Conservation (phyloP, 2,113 vertebrate species). For the Epinephelus lanceolatus region DNA sequence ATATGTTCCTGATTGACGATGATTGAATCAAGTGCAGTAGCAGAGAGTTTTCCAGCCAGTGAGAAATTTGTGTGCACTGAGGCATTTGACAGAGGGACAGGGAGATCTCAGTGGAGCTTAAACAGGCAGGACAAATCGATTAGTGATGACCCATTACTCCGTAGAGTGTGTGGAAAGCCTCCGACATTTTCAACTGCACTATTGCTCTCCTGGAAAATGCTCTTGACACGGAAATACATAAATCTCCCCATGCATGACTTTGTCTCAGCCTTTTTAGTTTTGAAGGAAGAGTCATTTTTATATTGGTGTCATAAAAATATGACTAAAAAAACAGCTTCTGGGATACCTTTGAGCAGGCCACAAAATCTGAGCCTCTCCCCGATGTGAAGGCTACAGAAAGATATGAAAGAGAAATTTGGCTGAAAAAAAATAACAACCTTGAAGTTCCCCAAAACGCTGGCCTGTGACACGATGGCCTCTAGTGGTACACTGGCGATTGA, state of each 20-base stretch:
- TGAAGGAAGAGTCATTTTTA: slow-evolving; percentile 51
- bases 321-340: slow-evolving; percentile 40
- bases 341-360: slow-evolving; percentile 30
- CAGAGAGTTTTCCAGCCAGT: slow-evolving; percentile 55
- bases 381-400: slow-evolving; percentile 41
- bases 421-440: slow-evolving; percentile 44
- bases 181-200: slow-evolving; percentile 23
- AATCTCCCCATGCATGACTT: slow-evolving; percentile 46
- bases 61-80: slow-evolving; percentile 56
- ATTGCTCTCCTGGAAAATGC: slow-evolving; percentile 28
- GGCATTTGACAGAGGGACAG: slow-evolving; percentile 68
- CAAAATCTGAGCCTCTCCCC: slow-evolving; percentile 47
- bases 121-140: slow-evolving; percentile 77
- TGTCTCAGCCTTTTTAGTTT: slow-evolving; percentile 17
- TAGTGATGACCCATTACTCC: slow-evolving; percentile 74
- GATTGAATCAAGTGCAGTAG: slow-evolving; percentile 76
- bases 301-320: slow-evolving; percentile 46
- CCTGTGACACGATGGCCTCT: slow-evolving; percentile 88
- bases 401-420: slow-evolving; percentile 64
- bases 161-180: slow-evolving; percentile 48
- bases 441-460: slow-evolving; percentile 67
- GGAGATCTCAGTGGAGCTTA: slow-evolving; percentile 49
- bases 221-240: slow-evolving; percentile 42
- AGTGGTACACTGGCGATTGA: slow-evolving; percentile 87
- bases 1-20: slow-evolving; percentile 77